phyloP scores from a whole-genome alignment of 2,113 vertebrate genomes.

The Cryptomyrus ogoouensis region DNA sequence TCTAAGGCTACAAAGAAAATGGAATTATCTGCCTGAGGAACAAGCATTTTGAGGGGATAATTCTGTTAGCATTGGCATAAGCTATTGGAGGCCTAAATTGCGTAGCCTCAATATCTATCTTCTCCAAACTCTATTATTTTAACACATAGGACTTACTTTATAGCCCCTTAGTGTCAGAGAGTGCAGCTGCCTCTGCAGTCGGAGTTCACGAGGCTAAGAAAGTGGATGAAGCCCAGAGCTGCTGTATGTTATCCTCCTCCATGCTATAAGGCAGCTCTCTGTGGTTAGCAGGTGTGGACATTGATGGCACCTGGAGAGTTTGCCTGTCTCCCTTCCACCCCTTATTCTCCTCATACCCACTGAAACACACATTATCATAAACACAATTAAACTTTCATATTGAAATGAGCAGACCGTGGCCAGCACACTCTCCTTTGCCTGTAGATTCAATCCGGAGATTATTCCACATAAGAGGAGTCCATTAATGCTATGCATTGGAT shows the following conservation, averaged over 20 bases:
- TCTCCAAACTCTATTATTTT: conserved; percentile 18
- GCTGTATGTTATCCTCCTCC: not conserved
- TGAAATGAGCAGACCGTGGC: conserved; percentile 53
- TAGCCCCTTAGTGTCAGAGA: conserved; percentile 18
- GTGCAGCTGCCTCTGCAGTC: conserved; percentile 14
- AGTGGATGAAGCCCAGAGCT: conserved; percentile 28
- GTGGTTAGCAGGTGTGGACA: not conserved
- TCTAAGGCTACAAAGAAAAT: conserved; percentile 1
- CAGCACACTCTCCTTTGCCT: conserved; percentile 42
- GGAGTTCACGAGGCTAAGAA: conserved; percentile 37
- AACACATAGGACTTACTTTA: conserved; percentile 11
- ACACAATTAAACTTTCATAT: conserved; percentile 62
- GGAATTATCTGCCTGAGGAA: not conserved
- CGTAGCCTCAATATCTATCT: not conserved
- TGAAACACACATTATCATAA: conserved; percentile 59
- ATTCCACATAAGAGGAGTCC: conserved; percentile 58
- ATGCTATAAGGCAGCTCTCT: not conserved
- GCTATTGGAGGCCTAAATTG: not conserved
- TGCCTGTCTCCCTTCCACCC: conserved; percentile 36
- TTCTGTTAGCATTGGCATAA: not conserved
- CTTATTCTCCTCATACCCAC: conserved; percentile 32
- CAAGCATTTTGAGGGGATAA: conserved; percentile 1
- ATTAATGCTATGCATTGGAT: conserved; percentile 54
- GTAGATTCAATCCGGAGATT: conserved; percentile 55
- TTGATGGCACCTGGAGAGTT: not conserved